These are phyloP conservation scores for Conchocele bisecta DNA, from an alignment of 2,888 invertebrate genomes.

Conservation along the genomic window DNA sequence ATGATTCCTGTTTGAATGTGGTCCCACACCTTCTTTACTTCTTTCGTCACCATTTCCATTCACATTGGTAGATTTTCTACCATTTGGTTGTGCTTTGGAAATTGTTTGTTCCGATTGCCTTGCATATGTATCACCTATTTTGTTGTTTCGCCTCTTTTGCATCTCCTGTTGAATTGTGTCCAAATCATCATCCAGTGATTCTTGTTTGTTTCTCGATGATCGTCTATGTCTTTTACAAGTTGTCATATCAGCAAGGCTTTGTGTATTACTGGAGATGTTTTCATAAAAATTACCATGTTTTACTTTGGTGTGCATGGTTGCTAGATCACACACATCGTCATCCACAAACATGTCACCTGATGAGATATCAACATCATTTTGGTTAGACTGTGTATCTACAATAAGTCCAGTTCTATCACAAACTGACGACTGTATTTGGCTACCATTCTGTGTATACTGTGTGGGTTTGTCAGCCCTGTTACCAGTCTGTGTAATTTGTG, in stretches of 20 bases:
- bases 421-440: conserved; percentile 12
- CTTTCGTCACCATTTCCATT: no score
- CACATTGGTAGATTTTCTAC: no score
- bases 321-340: conserved; percentile 3
- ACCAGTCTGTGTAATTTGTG: conserved; percentile 2
- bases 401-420: conserved; percentile 53
- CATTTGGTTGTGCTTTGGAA: no score
- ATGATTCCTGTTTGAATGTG: no score
- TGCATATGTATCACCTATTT: neutral
- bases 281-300: neutral
- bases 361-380: conserved; percentile 15
- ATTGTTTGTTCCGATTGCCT: neutral
- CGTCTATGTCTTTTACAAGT: neutral
- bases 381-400: conserved; percentile 36
- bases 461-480: neutral
- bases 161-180: conserved; percentile 30
- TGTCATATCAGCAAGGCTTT: conserved; percentile 10
- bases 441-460: neutral
- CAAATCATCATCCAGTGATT: conserved; percentile 41
- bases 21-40: no score
- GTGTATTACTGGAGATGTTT: conserved; percentile 40
- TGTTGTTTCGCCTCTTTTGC: conserved; percentile 18
- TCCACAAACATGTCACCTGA: conserved; percentile 52
- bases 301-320: neutral
- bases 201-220: neutral